Evolutionary conservation across 2,888 invertebrate species (phyloP).

Genomic region (Neoascia interrupta): DNA sequence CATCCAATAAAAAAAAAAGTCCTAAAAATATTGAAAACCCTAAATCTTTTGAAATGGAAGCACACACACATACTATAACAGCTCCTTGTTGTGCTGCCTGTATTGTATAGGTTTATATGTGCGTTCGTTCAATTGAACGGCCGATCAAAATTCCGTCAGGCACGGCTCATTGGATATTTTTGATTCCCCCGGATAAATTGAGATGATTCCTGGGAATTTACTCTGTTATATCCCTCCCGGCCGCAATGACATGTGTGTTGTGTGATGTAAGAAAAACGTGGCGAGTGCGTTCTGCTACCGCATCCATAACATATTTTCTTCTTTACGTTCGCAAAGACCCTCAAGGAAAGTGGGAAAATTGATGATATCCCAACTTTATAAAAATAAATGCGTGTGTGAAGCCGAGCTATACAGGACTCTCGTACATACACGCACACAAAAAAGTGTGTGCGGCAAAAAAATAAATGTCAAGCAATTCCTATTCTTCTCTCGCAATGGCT

Average conservation of each 20-base stretch:
- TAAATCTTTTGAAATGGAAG: slow-evolving; percentile 34
- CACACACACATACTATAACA: background rate
- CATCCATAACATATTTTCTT: slow-evolving; percentile 47
- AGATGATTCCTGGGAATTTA: slow-evolving; percentile 60
- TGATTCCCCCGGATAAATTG: slow-evolving; percentile 55
- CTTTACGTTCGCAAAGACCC: slow-evolving; percentile 34
- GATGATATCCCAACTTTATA: slow-evolving; percentile 42
- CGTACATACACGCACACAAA: background rate
- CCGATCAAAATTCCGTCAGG: slow-evolving; percentile 52
- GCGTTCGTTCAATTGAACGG: slow-evolving; percentile 35
- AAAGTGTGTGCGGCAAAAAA: slow-evolving; percentile 1
- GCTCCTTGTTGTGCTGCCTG: background rate
- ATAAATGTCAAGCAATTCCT: slow-evolving; percentile 40
- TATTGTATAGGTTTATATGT: background rate
- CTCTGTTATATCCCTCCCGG: slow-evolving; percentile 57
- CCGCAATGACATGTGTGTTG: slow-evolving; percentile 54
- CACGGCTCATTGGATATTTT: slow-evolving; percentile 58
- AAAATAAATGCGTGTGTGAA: slow-evolving; percentile 7
- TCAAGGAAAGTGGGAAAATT: slow-evolving; percentile 39
- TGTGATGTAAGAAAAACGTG: slow-evolving; percentile 48
- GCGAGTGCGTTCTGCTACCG: slow-evolving; percentile 33
- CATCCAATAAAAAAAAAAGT: background rate
- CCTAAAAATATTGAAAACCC: slow-evolving; percentile 36
- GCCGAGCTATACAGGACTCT: background rate
- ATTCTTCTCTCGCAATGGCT: slow-evolving; percentile 26